phyloP scores from a whole-genome alignment of 2,888 invertebrate genomes.

The Conops quadrifasciatus region DNA sequence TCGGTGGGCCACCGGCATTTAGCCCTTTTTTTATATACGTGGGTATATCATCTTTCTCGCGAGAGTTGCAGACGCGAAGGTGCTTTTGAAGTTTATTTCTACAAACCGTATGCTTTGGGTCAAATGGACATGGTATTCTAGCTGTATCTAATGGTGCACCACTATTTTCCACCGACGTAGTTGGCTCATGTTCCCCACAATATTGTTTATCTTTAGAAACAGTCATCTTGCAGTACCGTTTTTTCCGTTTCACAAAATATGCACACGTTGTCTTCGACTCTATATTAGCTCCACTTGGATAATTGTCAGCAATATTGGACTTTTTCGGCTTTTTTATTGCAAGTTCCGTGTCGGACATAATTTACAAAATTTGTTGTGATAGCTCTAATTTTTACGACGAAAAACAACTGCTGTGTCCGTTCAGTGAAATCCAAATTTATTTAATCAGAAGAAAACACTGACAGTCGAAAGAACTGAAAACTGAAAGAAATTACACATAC shows the following conservation, averaged over 20 bases:
- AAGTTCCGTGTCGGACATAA: constrained; percentile 42
- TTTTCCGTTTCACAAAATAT: constrained; percentile 75
- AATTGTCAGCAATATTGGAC: constrained; percentile 25
- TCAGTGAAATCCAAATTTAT: neutral
- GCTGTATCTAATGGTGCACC: constrained; percentile 41
- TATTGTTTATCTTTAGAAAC: constrained; percentile 73
- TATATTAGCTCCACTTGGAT: neutral
- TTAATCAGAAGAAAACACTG: neutral
- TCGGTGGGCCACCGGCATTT: constrained; percentile 52
- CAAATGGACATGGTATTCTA: constrained; percentile 77
- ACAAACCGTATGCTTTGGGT: constrained; percentile 77
- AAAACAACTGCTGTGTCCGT: neutral
- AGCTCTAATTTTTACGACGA: neutral
- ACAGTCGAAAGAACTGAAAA: too few relatives aligned
- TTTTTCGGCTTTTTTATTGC: constrained; percentile 50
- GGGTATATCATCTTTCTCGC: constrained; percentile 66
- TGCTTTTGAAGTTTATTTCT: constrained; percentile 75
- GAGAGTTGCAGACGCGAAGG: constrained; percentile 77
- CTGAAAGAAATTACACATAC: too few relatives aligned
- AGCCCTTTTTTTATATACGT: constrained; percentile 61
- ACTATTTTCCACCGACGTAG: constrained; percentile 37
- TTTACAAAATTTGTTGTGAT: constrained; percentile 6
- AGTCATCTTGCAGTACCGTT: constrained; percentile 79
- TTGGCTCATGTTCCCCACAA: constrained; percentile 76
- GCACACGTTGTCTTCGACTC: constrained; percentile 66